Evolutionary conservation across 2,888 invertebrate genomes (phyloP), one percentile per base, ranked within the genome.

Genomic region (Brenthis daphne): DNA sequence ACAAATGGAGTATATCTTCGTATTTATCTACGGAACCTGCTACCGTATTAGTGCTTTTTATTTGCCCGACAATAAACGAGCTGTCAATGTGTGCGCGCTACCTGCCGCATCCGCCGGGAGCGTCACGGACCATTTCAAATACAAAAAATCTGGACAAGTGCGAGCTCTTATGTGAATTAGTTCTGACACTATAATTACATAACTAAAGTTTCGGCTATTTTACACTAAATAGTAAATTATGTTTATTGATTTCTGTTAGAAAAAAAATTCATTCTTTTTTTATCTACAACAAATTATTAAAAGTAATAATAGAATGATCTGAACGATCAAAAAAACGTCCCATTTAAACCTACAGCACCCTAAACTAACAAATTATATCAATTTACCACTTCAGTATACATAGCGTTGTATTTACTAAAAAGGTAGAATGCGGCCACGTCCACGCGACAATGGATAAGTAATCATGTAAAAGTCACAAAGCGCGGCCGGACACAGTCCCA

Each of bases 11-110:
- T 57, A 48, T 73, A 73, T 73, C 63, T 68, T 67, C 70, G 68
- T 70, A 70, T 70, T 72, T 70, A 72, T 69, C 70, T 69, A 72
- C 74, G 57, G 73, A 75, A 74, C 74, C 77, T 72, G 74, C 71
- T 78, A 74, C 76, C 74, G 74, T 73, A 75, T 77, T 76, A 75
- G 73, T 68, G 70, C 64, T 68, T 72, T 76, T 75, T 76, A 81
- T 78, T 82, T 84, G 77, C 77, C 80, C 79, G 77, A 77, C 82
- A 83, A 79, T 79, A 84, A 78, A 79, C 79, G 76, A 76, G 69
- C 73, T 81, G 78, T 82, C 77, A 73, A 76, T 86, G 90, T 89
- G 85, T 87, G 90, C 65, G 88, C 84, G 77, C 90, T 91, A 90
- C 91, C 90, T 90, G 91, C 85, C 80, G 85, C 82, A 88, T 76